Evolutionary conservation across 2,797 vertebrate species (phyloP), one percentile per base, ranked within the genome.

Genomic region (Enteromius argenteus): DNA sequence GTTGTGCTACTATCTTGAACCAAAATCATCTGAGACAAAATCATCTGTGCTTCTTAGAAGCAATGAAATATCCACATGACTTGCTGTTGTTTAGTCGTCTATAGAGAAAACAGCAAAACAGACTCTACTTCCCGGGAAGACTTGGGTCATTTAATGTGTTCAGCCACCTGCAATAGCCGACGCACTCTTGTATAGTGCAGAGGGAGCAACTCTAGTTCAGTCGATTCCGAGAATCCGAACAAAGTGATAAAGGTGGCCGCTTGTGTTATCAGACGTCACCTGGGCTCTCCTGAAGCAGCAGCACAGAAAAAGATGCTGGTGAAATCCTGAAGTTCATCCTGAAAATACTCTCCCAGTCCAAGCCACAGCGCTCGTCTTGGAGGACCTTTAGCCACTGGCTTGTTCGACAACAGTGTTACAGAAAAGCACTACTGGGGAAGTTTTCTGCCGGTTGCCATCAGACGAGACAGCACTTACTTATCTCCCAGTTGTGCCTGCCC

Each of bases 391-490:
- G 37, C 23, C 51, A 58, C 49, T 19, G 79, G 51, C 79, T 58
- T 80, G 66, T 80, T 58, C 49, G 3, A 71, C 51, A 60, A 81
- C 37, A 46, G 10, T 15, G 51, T 58, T 81, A 60, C 27, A 71
- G 69, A 71, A 58, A 72, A 32, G 27, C 68, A 44, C 23, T 32
- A 46, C 37, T 32, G 79, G 51, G 79, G 68, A 81, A 32, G 23
- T 72, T 46, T 72, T 60, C 51, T 81, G 67, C 68, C 68, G 6
- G 23, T 60, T 72, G 67, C 51, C 79, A 81, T 81, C 27, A 81
- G 53, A 60, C 11, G 21, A 5, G 39, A 71, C 79, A 69, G 23
- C 64, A 71, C 67, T 80, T 44, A 58, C 67, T 72, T 72, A 27
- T 72, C 79, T 72, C 68, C 67, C 67, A 42, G 79, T 71, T 42